A percentile compares a stretch with the other conserved stretches of the same genome.
Evolutionary conservation across 1,140 invertebrate species (phyloP).

Genomic region (Leguminivora glycinivorella): DNA sequence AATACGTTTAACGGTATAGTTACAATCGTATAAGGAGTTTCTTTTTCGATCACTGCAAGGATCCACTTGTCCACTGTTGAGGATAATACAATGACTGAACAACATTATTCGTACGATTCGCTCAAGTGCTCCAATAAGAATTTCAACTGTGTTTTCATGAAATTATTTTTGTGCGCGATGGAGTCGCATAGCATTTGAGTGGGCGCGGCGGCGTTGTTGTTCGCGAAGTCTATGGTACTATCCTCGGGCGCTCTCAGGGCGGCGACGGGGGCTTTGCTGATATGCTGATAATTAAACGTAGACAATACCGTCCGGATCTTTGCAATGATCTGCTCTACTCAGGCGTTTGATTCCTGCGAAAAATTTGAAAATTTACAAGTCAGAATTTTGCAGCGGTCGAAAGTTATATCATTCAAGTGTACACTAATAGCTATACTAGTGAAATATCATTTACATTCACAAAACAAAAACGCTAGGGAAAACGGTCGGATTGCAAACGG

Average conservation of each 20-base stretch:
- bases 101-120: constrained; percentile 80
- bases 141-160: constrained; percentile 78
- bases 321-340: constrained; percentile 89
- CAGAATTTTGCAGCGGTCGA: constrained; percentile 53
- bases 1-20: constrained; percentile 70
- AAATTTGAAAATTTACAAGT: constrained; percentile 71
- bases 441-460: constrained; percentile 44
- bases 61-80: constrained; percentile 73
- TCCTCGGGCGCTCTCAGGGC: constrained; percentile 69
- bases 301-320: constrained; percentile 86
- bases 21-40: constrained; percentile 61
- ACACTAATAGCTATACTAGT: constrained; percentile 60
- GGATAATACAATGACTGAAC: constrained; percentile 68
- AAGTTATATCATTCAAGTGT: constrained; percentile 54
- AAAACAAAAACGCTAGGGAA: constrained; percentile 39
- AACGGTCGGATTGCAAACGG: constrained; percentile 16
- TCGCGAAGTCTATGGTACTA: constrained; percentile 59
- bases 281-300: constrained; percentile 85
- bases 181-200: constrained; percentile 72
- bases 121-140: constrained; percentile 81
- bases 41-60: constrained; percentile 78
- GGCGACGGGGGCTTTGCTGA: constrained; percentile 78
- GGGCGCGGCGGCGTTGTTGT: constrained; percentile 66
- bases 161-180: constrained; percentile 73
- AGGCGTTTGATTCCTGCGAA: constrained; percentile 86